A percentile compares a stretch with the other conserved stretches of the same genome.
phyloP scores from a whole-genome alignment of 1,140 invertebrate species.

The Drosophila hydei region DNA sequence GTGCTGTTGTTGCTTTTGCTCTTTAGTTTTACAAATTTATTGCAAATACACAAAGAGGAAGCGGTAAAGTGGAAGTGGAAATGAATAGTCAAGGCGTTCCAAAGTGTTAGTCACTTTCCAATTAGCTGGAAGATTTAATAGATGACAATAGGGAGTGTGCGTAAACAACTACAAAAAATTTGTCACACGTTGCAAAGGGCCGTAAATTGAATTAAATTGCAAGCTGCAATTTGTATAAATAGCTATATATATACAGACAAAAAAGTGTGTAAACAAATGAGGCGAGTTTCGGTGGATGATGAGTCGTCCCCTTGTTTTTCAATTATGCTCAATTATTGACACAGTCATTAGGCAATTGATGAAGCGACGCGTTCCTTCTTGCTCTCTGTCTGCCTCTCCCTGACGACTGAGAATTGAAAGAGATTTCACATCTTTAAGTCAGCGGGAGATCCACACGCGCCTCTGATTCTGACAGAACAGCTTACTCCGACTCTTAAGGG shows the following conservation, averaged over 20 bases:
- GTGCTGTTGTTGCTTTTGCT: constrained; percentile 23
- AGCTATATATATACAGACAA: constrained; percentile 24
- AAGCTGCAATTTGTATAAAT: constrained; percentile 12
- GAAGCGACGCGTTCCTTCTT: constrained; percentile 5
- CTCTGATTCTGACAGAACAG: constrained; percentile 14
- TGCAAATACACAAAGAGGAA: constrained; percentile 59
- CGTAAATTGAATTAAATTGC: constrained; percentile 36
- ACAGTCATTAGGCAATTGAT: constrained; percentile 62
- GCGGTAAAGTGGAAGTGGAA: constrained; percentile 74
- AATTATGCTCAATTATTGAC: constrained; percentile 79
- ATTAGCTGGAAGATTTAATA: constrained; percentile 46
- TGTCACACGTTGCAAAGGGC: constrained; percentile 33
- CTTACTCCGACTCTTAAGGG: constrained; percentile 26
- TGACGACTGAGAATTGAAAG: constrained; percentile 42
- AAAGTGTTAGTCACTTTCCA: constrained; percentile 58
- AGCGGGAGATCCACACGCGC: constrained; percentile 49
- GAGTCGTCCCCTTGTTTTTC: constrained; percentile 65
- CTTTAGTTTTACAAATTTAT: constrained; percentile 56
- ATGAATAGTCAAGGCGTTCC: constrained; percentile 19
- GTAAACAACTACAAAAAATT: constrained; percentile 19
- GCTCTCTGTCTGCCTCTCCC: constrained; percentile 9
- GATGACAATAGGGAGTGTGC: constrained; percentile 2
- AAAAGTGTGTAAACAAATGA: constrained; percentile 70
- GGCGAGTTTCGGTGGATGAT: constrained; percentile 37
- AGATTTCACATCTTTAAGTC: constrained; percentile 45